phyloP scores from a whole-genome alignment of 2,113 vertebrate genomes.

The Passer domesticus region DNA sequence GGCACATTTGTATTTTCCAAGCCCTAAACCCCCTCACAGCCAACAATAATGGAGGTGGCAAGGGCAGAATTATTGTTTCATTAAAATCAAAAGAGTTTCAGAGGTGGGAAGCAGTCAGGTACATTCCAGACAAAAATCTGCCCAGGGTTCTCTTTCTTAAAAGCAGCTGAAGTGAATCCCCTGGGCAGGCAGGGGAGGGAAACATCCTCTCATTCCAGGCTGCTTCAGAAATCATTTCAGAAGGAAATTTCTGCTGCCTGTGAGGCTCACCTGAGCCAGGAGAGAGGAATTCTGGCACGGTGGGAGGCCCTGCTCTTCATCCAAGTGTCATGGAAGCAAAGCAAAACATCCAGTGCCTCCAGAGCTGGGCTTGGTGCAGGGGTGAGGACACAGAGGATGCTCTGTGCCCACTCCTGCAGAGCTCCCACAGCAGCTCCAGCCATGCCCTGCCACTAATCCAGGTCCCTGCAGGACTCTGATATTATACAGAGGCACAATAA shows the following conservation, averaged over 20 bases:
- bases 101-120: neutral
- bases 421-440: neutral
- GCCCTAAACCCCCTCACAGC: neutral
- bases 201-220: neutral
- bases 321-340: neutral
- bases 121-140: neutral
- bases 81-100: neutral
- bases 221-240: slow-evolving; percentile 4
- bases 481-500: neutral
- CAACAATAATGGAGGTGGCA: neutral
- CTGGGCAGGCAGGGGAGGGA: neutral
- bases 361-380: neutral
- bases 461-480: neutral
- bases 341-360: neutral
- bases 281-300: neutral
- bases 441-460: neutral
- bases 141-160: neutral
- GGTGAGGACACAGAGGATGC: neutral
- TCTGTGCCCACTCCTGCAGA: neutral
- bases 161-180: neutral
- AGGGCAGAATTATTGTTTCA: neutral
- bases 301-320: neutral
- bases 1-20: neutral
- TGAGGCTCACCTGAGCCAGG: slow-evolving; percentile 22
- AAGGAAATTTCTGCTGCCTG: neutral